Evolutionary conservation across 2,797 vertebrate species (phyloP).

Genomic region (Pipistrellus kuhlii): DNA sequence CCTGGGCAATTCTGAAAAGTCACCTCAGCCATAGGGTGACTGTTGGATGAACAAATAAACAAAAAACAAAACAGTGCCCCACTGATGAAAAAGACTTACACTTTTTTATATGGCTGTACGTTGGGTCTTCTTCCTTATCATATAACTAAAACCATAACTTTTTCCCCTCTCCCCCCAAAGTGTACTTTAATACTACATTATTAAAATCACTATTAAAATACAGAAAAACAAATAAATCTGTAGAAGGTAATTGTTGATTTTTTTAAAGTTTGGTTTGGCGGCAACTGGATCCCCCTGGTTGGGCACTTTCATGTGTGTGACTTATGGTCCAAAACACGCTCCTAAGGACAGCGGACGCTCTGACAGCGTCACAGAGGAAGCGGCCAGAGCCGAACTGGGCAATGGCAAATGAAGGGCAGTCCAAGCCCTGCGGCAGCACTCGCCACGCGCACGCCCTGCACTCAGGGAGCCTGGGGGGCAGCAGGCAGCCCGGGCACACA

Average conservation of each 20-base stretch:
- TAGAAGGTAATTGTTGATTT: not conserved
- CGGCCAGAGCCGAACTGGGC: not conserved
- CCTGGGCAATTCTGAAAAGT: not conserved
- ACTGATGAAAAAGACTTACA: not conserved
- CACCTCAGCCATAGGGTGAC: not conserved
- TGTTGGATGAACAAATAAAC: not conserved
- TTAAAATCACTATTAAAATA: not conserved
- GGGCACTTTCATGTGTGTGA: not conserved
- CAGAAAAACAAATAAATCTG: not conserved
- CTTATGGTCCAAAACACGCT: not conserved
- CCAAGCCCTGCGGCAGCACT: not conserved
- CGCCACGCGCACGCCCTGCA: rapidly evolving
- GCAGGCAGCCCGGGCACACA: rapidly evolving
- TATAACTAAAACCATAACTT: not conserved
- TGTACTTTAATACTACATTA: not conserved
- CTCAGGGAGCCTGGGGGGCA: not conserved
- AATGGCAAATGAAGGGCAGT: rapidly evolving
- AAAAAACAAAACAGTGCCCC: not conserved
- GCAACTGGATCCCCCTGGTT: not conserved
- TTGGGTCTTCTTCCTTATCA: not conserved
- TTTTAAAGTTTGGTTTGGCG: not conserved
- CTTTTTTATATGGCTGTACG: not conserved
- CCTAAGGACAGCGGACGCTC: not conserved
- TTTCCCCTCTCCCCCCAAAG: not conserved
- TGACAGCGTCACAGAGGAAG: not conserved